Conservation (phyloP, 2,113 vertebrate genomes). For the Vireo altiloquus region DNA sequence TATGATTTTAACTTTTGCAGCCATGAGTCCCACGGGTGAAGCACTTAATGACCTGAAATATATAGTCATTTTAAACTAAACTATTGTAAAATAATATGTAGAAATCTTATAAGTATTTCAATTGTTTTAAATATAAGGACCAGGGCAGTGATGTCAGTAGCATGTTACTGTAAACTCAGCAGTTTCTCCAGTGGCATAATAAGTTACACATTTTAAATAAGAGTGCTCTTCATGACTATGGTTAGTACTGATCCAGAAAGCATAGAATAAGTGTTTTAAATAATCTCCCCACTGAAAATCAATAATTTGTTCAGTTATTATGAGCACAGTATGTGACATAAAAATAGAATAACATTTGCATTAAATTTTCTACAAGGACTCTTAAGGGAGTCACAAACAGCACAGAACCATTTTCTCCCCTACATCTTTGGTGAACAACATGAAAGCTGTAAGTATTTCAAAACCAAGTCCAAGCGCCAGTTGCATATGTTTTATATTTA, state of each 20-base stretch:
- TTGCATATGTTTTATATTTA: background rate
- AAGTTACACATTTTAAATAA: background rate
- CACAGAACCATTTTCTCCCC: background rate
- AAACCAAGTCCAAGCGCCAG: background rate
- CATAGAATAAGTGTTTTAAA: slow-evolving; percentile 57
- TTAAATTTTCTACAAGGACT: slow-evolving; percentile 40
- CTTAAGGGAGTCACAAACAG: slow-evolving; percentile 15
- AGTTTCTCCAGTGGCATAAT: background rate
- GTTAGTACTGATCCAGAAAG: slow-evolving; percentile 28
- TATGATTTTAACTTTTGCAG: background rate
- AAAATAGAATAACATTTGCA: slow-evolving; percentile 53
- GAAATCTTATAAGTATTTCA: background rate
- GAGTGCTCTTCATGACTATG: background rate
- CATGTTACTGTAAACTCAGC: background rate
- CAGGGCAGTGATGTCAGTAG: background rate
- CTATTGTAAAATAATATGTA: background rate
- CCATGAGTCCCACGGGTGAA: background rate
- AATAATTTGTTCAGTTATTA: slow-evolving; percentile 55
- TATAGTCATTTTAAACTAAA: background rate
- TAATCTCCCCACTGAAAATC: slow-evolving; percentile 46
- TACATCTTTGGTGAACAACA: background rate
- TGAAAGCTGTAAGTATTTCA: slow-evolving; percentile 12
- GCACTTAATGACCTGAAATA: background rate
- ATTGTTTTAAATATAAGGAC: background rate
- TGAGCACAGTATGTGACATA: background rate